Evolutionary conservation across 2,888 invertebrate genomes (phyloP).

Genomic region (Phyto melanocephala): DNA sequence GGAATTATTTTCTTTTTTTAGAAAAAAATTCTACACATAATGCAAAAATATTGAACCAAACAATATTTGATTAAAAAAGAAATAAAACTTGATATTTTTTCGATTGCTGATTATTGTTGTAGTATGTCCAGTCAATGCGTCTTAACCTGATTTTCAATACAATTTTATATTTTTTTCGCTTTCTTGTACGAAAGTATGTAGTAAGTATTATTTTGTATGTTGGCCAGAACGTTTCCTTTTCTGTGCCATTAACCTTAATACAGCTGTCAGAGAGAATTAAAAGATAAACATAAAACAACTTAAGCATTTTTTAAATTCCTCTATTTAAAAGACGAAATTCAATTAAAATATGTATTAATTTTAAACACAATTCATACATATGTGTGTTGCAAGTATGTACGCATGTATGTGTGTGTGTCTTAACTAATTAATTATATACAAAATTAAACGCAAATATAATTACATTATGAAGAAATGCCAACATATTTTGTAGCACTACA

Average conservation of each 20-base stretch:
- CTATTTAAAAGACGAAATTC: neutral
- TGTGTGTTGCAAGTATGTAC: too few species aligned
- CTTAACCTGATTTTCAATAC: constrained; percentile 54
- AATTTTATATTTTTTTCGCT: neutral
- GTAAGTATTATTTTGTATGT: neutral
- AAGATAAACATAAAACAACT: neutral
- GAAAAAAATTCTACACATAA: neutral
- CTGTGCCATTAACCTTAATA: constrained; percentile 59
- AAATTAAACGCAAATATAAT: neutral
- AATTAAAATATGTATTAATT: too few species aligned
- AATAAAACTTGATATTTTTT: neutral
- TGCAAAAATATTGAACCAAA: constrained; percentile 18
- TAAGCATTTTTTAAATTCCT: neutral
- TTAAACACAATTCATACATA: too few species aligned
- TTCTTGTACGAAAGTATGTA: neutral
- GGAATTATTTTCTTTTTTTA: constrained; percentile 24
- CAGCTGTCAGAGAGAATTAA: constrained; percentile 18
- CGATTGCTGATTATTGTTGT: neutral
- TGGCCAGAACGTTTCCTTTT: constrained; percentile 5
- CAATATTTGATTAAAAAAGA: constrained; percentile 2
- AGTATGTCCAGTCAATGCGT: constrained; percentile 54
- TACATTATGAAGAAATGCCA: neutral
- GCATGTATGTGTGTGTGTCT: too few species aligned
- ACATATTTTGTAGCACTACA: too few species aligned
- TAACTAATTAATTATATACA: neutral